Evolutionary conservation across 1,140 invertebrate species (phyloP), one percentile per base, ranked within the genome.

Genomic region (Ips nitidus): DNA sequence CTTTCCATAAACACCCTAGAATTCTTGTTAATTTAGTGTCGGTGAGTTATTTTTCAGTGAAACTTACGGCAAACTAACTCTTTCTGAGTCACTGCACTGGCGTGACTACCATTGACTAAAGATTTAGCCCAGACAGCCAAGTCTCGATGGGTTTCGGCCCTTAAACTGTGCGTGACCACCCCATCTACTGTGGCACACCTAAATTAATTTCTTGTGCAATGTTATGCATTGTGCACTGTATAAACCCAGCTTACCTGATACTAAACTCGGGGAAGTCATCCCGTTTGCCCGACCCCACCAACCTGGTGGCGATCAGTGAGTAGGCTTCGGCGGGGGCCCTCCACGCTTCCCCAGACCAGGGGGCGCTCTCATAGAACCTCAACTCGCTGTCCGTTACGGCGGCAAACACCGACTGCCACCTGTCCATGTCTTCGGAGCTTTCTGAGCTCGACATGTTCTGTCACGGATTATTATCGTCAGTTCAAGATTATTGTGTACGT

Each of bases 331-430:
- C 87, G 1, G 97, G 96, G 67, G 91, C 89, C 65, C 93, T 90
- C 97, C 97, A 99, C 57, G 97, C 96, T 80, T 98, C 94, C 57
- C 93, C 90, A 56, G 94, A 96, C 91, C 94, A 96, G 0, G 98
- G 98, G 2, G 97, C 97, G 64, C 93, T 91, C 77, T 98, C 95
- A 84, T 98, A 99, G 71, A 99, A 85, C 76, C 97, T 88, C 37
- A 89, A 80, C 82, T 99, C 96, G 52, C 94, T 89, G 71, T 95
- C 94, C 2, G 96, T 98, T 7, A 99, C 89, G 1, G 94, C 96
- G 37, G 93, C 91, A 81, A 98, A 98, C 41, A 96, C 89, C 40
- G 95, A 94, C 75, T 86, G 82, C 86, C 87, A 89, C 67, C 88
- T 85, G 72, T 89, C 90, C 37, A 86, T 85, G 59, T 93, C 90